Conservation (phyloP, 1,140 invertebrate genomes). For the Drosophila melanogaster region Release_6_plus_ISO1_MT NT_033777.3:10670501-10671000, state of each 20-base stretch:
- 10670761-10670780: conserved; percentile 2
- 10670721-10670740: conserved; percentile 54
- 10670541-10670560: conserved; percentile 84
- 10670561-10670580: conserved; percentile 76
- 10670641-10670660: conserved; percentile 76
- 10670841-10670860: conserved; percentile 66
- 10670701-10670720: conserved; percentile 53
- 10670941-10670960: neutral
- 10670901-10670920: conserved; percentile 68
- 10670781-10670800: conserved; percentile 15
- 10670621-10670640: conserved; percentile 57
- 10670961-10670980: neutral
- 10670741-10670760: conserved; percentile 31
- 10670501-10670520: conserved; percentile 83
- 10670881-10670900: conserved; percentile 84
- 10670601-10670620: conserved; percentile 30
- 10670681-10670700: conserved; percentile 74
- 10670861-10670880: conserved; percentile 83
- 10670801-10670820: conserved; percentile 52
- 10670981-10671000: neutral
- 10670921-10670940: conserved; percentile 11
- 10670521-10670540: conserved; percentile 83
- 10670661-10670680: conserved; percentile 79
- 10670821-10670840: conserved; percentile 63
- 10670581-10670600: conserved; percentile 12